phyloP scores from a whole-genome alignment of 2,888 invertebrate genomes.

The Pyrocoelia pectoralis region DNA sequence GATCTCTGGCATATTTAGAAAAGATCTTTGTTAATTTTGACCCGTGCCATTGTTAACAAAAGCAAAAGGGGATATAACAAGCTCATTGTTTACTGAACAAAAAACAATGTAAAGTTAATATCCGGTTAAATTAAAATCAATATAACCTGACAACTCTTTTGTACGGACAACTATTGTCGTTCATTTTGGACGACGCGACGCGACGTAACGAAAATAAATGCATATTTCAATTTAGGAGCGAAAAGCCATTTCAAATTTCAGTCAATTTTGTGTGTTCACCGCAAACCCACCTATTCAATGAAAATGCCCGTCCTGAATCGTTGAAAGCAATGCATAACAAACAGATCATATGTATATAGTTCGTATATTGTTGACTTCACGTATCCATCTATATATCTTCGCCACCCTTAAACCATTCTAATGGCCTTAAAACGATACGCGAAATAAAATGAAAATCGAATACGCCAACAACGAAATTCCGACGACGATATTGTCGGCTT shows the following conservation, averaged over 20 bases:
- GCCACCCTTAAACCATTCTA: not conserved
- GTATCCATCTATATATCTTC: slow-evolving; percentile 13
- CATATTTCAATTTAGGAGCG: slow-evolving; percentile 29
- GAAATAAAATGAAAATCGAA: slow-evolving; percentile 1
- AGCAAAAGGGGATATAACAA: not conserved
- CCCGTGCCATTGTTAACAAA: not conserved
- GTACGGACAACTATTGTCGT: slow-evolving; percentile 9
- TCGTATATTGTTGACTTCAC: slow-evolving; percentile 17
- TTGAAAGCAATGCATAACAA: slow-evolving; percentile 45
- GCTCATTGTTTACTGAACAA: not conserved
- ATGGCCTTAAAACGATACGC: slow-evolving; percentile 1
- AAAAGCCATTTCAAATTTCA: slow-evolving; percentile 34
- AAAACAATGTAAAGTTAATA: slow-evolving; percentile 15
- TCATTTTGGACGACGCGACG: slow-evolving; percentile 5
- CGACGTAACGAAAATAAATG: slow-evolving; percentile 21
- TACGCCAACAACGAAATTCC: not conserved
- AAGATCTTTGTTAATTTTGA: not conserved
- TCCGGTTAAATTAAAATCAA: slow-evolving; percentile 14
- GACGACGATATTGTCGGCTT: slow-evolving; percentile 7
- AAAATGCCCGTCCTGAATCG: slow-evolving; percentile 35
- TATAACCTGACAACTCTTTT: slow-evolving; percentile 5
- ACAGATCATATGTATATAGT: slow-evolving; percentile 38
- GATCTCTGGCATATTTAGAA: not conserved
- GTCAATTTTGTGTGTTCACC: slow-evolving; percentile 31
- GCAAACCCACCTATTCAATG: slow-evolving; percentile 35